These are phyloP conservation scores for Rhimphoctona megacephalus DNA, from an alignment of 2,888 invertebrate species.

Conservation along the genomic window DNA sequence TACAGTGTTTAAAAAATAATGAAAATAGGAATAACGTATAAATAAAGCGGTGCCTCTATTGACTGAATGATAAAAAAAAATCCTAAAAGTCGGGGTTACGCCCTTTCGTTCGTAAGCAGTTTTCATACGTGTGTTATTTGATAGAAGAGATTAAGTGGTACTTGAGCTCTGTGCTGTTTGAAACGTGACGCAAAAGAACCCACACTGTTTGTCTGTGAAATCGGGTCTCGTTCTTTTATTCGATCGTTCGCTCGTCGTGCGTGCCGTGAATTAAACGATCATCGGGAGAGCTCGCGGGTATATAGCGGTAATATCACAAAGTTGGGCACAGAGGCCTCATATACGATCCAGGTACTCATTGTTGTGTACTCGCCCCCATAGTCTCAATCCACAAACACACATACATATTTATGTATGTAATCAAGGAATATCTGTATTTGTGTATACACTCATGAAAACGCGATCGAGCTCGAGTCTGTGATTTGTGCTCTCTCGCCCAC, in stretches of 20 bases:
- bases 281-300: constrained; percentile 41
- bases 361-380: constrained; percentile 10
- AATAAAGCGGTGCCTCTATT: neutral
- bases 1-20: neutral
- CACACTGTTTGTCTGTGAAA: constrained; percentile 55
- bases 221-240: constrained; percentile 55
- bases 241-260: constrained; percentile 50
- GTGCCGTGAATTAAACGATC: constrained; percentile 66
- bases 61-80: neutral
- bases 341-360: constrained; percentile 4
- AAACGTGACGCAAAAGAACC: constrained; percentile 58
- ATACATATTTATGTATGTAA: neutral
- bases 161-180: constrained; percentile 43
- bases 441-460: constrained; percentile 16
- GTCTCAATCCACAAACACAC: constrained; percentile 10
- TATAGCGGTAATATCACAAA: constrained; percentile 63
- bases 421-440: neutral
- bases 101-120: constrained; percentile 33
- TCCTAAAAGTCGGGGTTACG: neutral
- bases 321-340: constrained; percentile 44
- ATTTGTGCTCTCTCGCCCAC: constrained; percentile 61
- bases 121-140: constrained; percentile 33
- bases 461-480: constrained; percentile 51
- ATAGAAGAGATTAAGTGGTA: constrained; percentile 56
- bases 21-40: neutral